Base-by-base conservation (phyloP, 2,797 vertebrate species). In the Gallinago nigripennis region DNA sequence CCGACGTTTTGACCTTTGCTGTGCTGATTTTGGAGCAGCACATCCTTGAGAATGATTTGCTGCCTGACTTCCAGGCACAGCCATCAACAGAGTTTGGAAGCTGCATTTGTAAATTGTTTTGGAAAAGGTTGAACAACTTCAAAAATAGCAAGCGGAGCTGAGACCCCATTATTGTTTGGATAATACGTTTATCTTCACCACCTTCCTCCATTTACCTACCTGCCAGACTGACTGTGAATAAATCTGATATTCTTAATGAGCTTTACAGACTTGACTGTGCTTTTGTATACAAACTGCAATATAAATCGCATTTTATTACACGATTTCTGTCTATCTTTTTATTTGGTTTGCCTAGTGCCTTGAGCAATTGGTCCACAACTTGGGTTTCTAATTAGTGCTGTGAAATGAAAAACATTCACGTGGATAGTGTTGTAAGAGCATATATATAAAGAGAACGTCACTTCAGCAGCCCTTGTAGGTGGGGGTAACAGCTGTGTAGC, bases 361-460 rank as follows among this genome's bases (percentile, higher is more conserved):
- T 8, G 10, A 88, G 71, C 68, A 79, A 51, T 15, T 21, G 54
- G 31, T 45, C 64, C 39, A 17, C 8, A 31, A 56, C 30, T 88
- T 28, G 27, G 71, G 30, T 56, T 86, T 57, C 50, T 77, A 58
- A 83, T 81, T 66, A 79, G 39, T 12, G 28, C 41, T 31, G 77
- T 11, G 5, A 94, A 81, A 86, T 11, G 37, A 51, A 63, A 76
- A 69, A 43, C 28, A 23, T 39, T 68, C 11, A 12, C 0, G 10
- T 8, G 39, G 35, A 3, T 31, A 46, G 16, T 43, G 31, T 3
- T 35, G 28, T 30, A 30, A 86, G n/a, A 90, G 61, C 23, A 61
- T 0, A 4, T 43, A 14, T 16, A 12, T 5, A 5, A 20, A 71
- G 3, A 8, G 51, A 6, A 19, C 0, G 0, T 8, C 20, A 35